Evolutionary conservation across 2,888 invertebrate genomes (phyloP).

Genomic region (Nemoura dubitans): DNA sequence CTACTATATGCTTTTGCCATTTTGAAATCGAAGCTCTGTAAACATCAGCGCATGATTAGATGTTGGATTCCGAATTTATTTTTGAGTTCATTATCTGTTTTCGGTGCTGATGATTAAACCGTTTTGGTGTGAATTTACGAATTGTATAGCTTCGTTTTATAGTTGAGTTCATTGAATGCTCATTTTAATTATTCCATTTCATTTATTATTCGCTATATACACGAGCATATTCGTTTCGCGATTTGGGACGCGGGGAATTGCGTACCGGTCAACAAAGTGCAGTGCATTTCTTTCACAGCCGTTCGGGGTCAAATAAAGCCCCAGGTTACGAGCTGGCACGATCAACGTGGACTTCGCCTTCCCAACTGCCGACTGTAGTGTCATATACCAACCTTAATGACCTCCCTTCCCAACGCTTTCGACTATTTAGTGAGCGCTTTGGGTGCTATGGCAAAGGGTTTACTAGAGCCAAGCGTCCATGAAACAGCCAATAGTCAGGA

Average conservation of each 20-base stretch:
- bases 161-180: not conserved
- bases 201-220: no score
- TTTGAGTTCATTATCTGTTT: not conserved
- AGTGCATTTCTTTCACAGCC: not conserved
- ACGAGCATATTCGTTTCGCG: no score
- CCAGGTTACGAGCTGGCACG: not conserved
- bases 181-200: not conserved
- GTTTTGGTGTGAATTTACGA: not conserved
- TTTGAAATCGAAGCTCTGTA: not conserved
- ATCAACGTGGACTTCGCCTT: conserved; percentile 2
- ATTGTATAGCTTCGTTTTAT: not conserved
- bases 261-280: no score
- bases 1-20: not conserved
- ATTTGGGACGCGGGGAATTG: no score
- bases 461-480: not conserved
- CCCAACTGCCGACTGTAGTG: not conserved
- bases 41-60: conserved; percentile 2
- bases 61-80: not conserved
- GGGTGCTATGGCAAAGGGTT: not conserved
- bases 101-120: no score
- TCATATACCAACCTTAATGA: not conserved
- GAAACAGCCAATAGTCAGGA: not conserved
- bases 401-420: not conserved
- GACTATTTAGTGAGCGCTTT: not conserved
- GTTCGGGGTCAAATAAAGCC: not conserved